Conservation (phyloP, 2,113 vertebrate species). For the Sterna hirundo region DNA sequence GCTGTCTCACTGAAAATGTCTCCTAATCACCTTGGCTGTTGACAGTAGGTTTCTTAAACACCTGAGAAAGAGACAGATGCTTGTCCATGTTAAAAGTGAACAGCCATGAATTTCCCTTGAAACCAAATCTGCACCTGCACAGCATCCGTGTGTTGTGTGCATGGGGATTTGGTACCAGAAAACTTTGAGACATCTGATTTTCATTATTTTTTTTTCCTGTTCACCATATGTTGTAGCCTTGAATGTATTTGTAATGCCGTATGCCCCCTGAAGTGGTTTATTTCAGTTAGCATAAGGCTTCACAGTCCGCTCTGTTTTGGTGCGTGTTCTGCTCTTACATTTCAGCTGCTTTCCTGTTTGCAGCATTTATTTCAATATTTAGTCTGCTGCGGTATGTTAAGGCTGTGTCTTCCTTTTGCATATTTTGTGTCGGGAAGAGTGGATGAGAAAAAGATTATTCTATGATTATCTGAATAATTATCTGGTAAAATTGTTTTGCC, state of each 20-base stretch:
- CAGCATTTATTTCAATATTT: neutral
- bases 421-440: neutral
- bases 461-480: neutral
- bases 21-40: conserved; percentile 31
- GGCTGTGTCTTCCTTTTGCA: neutral
- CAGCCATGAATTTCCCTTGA: neutral
- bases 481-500: conserved; percentile 16
- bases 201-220: neutral
- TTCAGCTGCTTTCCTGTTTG: neutral
- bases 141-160: neutral
- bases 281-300: conserved; percentile 36
- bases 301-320: neutral
- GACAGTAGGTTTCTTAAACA: conserved; percentile 37
- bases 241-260: neutral
- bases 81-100: conserved; percentile 31
- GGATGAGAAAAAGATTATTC: neutral
- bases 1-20: neutral
- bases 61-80: conserved; percentile 35
- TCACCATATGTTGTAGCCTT: neutral
- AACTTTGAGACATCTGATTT: conserved; percentile 32
- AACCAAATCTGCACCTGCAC: conserved; percentile 12
- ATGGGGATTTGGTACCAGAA: neutral
- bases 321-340: neutral
- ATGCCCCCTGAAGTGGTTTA: neutral
- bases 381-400: neutral